Conservation (phyloP, 1,140 invertebrate species). For the Zaprionus ghesquierei region DNA sequence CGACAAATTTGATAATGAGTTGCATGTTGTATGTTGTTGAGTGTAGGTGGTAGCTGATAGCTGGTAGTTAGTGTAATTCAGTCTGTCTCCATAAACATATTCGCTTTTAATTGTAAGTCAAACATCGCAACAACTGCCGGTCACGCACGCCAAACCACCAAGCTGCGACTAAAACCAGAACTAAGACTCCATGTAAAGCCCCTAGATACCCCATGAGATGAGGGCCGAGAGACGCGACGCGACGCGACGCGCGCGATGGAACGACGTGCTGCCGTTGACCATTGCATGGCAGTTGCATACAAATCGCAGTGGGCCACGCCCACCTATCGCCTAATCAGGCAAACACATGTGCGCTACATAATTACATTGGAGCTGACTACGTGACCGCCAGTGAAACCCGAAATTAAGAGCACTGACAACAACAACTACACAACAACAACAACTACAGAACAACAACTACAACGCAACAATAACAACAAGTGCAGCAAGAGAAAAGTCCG, state of each 20-base stretch:
- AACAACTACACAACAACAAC: slow-evolving; percentile 18
- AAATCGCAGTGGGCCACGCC: slow-evolving; percentile 48
- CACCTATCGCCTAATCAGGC: slow-evolving; percentile 72
- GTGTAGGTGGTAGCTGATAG: too few species aligned
- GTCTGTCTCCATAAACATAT: slow-evolving; percentile 15
- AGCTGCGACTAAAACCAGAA: neutral
- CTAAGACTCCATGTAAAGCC: neutral
- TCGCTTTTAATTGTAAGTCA: slow-evolving; percentile 76
- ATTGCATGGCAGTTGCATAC: slow-evolving; percentile 53
- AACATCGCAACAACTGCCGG: slow-evolving; percentile 71
- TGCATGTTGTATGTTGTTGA: slow-evolving; percentile 11
- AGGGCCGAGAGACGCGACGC: too few species aligned
- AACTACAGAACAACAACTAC: slow-evolving; percentile 4
- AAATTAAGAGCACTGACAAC: slow-evolving; percentile 69
- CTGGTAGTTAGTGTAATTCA: neutral
- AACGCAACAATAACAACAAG: slow-evolving; percentile 24
- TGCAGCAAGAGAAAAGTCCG: slow-evolving; percentile 24
- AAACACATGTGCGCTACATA: slow-evolving; percentile 77
- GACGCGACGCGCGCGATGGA: too few species aligned
- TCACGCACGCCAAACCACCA: slow-evolving; percentile 48
- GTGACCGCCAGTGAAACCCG: slow-evolving; percentile 69
- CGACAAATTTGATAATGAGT: slow-evolving; percentile 78
- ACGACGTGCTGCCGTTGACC: neutral
- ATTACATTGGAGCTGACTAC: slow-evolving; percentile 69
- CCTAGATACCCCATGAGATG: neutral